A percentile compares a stretch with the other conserved stretches of the same genome.
These are phyloP conservation scores for Carduelis carduelis DNA, from an alignment of 2,797 vertebrate genomes.

Conservation along the genomic window DNA sequence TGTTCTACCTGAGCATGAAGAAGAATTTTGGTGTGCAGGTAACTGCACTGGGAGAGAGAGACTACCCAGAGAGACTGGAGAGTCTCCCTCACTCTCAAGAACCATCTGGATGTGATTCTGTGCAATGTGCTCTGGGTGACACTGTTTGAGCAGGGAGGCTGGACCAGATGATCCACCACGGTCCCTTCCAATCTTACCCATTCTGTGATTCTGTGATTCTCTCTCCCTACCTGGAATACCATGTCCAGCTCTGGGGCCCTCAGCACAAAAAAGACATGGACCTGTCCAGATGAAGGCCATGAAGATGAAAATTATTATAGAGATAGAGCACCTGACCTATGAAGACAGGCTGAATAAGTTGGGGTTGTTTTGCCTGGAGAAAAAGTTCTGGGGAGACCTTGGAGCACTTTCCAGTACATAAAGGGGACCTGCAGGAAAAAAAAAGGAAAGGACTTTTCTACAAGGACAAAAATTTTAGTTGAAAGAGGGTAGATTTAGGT, in stretches of 20 bases:
- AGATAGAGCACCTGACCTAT: background rate
- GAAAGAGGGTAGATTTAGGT: background rate
- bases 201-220: background rate
- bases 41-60: background rate
- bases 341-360: background rate
- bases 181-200: background rate
- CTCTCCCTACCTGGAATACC: background rate
- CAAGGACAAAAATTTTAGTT: rapidly evolving
- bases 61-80: background rate
- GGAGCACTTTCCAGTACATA: background rate
- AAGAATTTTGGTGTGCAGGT: background rate
- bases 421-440: background rate
- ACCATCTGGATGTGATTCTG: background rate
- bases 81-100: no score
- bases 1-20: background rate
- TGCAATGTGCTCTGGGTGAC: background rate
- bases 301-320: background rate
- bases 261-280: background rate
- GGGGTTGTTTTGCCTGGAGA: background rate
- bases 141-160: background rate
- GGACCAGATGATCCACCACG: background rate
- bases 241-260: rapidly evolving
- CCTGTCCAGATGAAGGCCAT: background rate
- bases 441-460: background rate
- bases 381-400: rapidly evolving